A percentile compares a stretch with the other conserved stretches of the same genome.
These are phyloP conservation scores for Microctenopoma lineatum DNA, from an alignment of 2,797 vertebrate species.

Conservation along the genomic window DNA sequence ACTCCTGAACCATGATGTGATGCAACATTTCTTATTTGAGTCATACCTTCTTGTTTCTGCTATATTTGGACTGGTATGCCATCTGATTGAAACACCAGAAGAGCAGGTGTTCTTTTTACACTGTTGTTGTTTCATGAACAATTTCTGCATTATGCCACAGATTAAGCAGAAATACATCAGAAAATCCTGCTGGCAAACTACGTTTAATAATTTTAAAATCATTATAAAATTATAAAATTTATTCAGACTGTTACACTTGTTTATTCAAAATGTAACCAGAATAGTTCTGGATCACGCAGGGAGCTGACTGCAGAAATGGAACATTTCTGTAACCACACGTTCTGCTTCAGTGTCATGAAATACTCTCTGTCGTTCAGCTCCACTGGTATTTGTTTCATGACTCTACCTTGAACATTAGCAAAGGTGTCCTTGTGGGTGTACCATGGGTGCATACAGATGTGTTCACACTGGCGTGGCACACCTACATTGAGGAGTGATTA, in stretches of 20 bases:
- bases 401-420: background rate
- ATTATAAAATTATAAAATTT: background rate
- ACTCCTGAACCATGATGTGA: slow-evolving; percentile 1
- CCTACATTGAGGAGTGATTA: background rate
- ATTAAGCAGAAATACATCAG: too few species aligned
- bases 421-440: slow-evolving; percentile 3
- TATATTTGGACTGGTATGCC: slow-evolving; percentile 9
- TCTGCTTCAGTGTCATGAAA: slow-evolving; percentile 28
- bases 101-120: slow-evolving; percentile 44
- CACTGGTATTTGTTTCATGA: slow-evolving; percentile 22
- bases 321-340: background rate
- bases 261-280: background rate
- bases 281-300: background rate
- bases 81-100: slow-evolving; percentile 29
- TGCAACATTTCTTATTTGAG: background rate
- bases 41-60: background rate
- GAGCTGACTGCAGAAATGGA: background rate
- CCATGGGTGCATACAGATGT: slow-evolving; percentile 7
- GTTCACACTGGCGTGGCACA: background rate
- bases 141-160: background rate
- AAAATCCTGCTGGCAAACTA: background rate
- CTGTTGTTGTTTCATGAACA: slow-evolving; percentile 24
- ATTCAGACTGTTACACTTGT: slow-evolving; percentile 1
- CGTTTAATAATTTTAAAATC: background rate
- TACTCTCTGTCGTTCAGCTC: background rate